These are phyloP conservation scores for Phocides pigmalion DNA, from an alignment of 1,140 invertebrate genomes.

Conservation along the genomic window DNA sequence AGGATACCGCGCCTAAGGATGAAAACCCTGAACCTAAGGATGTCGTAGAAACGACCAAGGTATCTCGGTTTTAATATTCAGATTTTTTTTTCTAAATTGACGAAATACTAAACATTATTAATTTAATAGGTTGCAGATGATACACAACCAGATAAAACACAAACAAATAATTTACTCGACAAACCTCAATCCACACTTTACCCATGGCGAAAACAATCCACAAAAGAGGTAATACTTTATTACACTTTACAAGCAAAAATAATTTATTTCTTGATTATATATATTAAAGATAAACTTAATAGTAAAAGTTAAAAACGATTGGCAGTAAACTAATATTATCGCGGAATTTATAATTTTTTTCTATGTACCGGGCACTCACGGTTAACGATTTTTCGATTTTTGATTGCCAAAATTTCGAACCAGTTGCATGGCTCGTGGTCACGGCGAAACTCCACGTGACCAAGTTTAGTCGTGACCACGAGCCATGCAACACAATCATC, in stretches of 20 bases:
- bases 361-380: too few relatives aligned
- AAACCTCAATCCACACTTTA: conserved; percentile 48
- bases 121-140: conserved; percentile 41
- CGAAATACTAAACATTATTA: conserved; percentile 18
- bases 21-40: conserved; percentile 7
- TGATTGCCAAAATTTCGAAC: too few relatives aligned
- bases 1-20: conserved; percentile 1
- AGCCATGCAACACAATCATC: too few relatives aligned
- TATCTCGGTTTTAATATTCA: not conserved
- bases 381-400: too few relatives aligned
- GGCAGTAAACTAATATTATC: too few relatives aligned
- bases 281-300: too few relatives aligned
- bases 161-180: conserved; percentile 42
- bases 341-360: too few relatives aligned
- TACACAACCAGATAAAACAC: conserved; percentile 32
- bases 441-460: too few relatives aligned
- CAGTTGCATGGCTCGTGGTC: too few relatives aligned
- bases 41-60: not conserved
- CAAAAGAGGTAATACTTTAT: conserved; percentile 45
- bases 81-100: conserved; percentile 7
- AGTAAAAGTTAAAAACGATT: too few relatives aligned
- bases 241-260: not conserved
- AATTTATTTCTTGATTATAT: too few relatives aligned
- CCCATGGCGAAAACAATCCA: conserved; percentile 55
- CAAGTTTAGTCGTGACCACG: too few relatives aligned